These are phyloP conservation scores for Danio tinwini DNA, from an alignment of 2,797 vertebrate species.

Conservation along the genomic window DNA sequence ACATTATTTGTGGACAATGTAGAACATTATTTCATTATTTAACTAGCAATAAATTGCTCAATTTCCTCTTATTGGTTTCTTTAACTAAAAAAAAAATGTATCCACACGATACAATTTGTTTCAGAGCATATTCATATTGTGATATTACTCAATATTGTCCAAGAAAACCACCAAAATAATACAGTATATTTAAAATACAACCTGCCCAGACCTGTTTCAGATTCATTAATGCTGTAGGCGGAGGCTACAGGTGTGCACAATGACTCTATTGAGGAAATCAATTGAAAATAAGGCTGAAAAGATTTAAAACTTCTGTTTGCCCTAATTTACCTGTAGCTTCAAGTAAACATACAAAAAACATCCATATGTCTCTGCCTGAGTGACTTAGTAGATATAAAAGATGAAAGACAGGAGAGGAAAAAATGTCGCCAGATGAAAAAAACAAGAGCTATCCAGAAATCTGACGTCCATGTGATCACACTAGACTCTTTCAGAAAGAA, in stretches of 20 bases:
- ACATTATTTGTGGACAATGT: too few relatives aligned
- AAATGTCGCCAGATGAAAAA: constrained; percentile 61
- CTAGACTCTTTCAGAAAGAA: constrained; percentile 64
- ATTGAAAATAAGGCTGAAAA: background rate
- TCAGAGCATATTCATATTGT: background rate
- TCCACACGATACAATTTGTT: background rate
- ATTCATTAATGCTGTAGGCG: background rate
- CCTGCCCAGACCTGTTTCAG: background rate
- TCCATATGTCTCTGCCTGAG: background rate
- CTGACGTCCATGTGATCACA: constrained; percentile 64
- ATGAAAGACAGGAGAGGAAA: constrained; percentile 35
- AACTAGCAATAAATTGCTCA: too few relatives aligned
- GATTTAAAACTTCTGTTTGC: background rate
- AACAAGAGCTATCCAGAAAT: constrained; percentile 26
- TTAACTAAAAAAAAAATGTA: too few relatives aligned
- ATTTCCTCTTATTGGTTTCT: too few relatives aligned
- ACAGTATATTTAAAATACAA: background rate
- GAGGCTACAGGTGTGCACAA: background rate
- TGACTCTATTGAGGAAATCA: background rate
- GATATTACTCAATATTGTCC: background rate
- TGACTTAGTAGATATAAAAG: background rate
- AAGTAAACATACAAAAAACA: background rate
- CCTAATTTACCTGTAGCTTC: background rate
- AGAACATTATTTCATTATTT: too few relatives aligned
- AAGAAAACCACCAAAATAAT: background rate